Conservation (phyloP, 2,797 vertebrate species). For the Gymnothorax javanicus region DNA sequence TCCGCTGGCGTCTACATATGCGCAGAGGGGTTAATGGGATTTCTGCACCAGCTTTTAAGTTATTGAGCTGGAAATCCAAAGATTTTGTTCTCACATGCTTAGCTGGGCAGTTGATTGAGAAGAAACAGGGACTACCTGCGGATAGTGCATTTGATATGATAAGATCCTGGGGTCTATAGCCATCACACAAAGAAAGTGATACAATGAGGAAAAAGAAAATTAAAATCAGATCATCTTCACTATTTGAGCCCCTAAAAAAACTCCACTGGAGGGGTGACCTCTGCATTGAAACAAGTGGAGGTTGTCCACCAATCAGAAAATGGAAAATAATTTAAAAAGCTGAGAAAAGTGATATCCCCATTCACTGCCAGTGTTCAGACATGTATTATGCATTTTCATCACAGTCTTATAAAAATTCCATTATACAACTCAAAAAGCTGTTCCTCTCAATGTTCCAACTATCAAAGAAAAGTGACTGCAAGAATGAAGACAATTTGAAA, state of each 20-base stretch:
- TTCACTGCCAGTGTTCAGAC: neutral
- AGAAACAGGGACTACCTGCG: neutral
- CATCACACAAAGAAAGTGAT: neutral
- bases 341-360: neutral
- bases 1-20: too few species aligned
- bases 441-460: neutral
- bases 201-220: neutral
- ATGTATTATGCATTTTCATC: neutral
- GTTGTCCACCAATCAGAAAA: neutral
- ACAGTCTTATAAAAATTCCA: neutral
- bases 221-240: neutral
- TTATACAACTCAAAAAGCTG: neutral
- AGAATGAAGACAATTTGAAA: neutral
- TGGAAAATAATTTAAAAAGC: neutral
- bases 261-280: neutral
- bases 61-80: neutral
- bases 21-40: neutral
- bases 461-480: neutral
- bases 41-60: neutral
- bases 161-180: neutral
- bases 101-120: neutral
- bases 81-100: neutral
- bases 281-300: neutral
- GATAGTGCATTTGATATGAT: neutral
- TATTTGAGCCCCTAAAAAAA: neutral